Evolutionary conservation across 2,888 invertebrate species (phyloP), one percentile per base, ranked within the genome.

Genomic region (Nemotelus nigrinus): DNA sequence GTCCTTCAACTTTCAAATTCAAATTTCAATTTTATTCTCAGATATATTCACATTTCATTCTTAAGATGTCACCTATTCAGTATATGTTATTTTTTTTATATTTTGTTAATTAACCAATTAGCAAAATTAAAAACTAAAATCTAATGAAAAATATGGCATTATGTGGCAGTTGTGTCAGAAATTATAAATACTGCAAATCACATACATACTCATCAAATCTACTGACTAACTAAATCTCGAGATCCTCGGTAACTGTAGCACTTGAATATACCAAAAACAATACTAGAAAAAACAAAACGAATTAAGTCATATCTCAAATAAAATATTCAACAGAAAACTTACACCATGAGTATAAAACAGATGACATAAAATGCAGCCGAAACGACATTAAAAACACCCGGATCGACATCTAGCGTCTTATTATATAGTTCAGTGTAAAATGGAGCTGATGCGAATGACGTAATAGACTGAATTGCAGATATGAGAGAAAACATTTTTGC

Each of bases 401-500:
- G 91, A 83, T 90, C 89, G 2, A 48, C 80, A 7, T 77, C 80
- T 3, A 86, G 84, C 82, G 76, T 86, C 76, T 78, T 91, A 83
- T 25, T 88, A 82, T 94, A 94, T 3, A 94, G 85, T 1, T 89
- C 84, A 50, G 91, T 92, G 84, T 91, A 94, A 0, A 93, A 79
- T 0, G 92, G 89, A 0, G 92, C 89, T 5, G 92, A 89, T 1
- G 90, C 83, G 63, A 94, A 85, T 0, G 92, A 92, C 10, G 90
- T 88, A 10, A 91, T 80, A 41, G 92, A 90, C 86, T 94, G 93
- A 76, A 92, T 83, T 0, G 91, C 90, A 3, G 92, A 90, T 80
- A 92, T 90, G 75, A 94, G 85, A 0, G 93, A 90, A 82, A 93
- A 93, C 25, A 93, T 89, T 87, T 93, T 92, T 3, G 92, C 86